These are phyloP conservation scores for Mormoops blainvillei DNA, from an alignment of 2,113 vertebrate genomes.

Conservation along the genomic window DNA sequence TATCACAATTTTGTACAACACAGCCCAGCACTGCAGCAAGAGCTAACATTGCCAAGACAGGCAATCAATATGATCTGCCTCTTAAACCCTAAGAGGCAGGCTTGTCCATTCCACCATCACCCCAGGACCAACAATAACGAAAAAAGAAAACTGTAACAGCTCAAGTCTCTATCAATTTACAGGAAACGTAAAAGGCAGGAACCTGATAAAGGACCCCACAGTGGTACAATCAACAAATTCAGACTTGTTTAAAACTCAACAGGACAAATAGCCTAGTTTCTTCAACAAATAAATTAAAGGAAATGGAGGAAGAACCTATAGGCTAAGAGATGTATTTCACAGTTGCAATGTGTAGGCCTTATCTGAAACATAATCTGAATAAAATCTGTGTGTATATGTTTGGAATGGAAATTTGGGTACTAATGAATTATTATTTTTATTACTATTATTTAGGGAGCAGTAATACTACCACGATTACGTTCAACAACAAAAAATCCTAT, in stretches of 20 bases:
- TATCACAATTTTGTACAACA: neutral
- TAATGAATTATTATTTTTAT: neutral
- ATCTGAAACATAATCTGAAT: neutral
- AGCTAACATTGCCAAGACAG: neutral
- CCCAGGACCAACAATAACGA: too few relatives aligned
- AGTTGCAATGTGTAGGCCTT: neutral
- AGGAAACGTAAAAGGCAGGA: neutral
- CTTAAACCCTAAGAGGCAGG: neutral
- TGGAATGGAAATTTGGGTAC: neutral
- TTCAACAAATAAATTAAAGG: neutral
- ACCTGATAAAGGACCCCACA: neutral
- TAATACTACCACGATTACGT: neutral
- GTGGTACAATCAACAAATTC: neutral
- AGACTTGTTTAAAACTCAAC: neutral
- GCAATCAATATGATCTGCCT: neutral
- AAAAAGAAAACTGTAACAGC: neutral
- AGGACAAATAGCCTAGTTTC: slow-evolving; percentile 9
- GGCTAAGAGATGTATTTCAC: neutral
- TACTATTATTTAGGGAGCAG: neutral
- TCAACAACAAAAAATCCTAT: neutral
- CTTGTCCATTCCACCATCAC: neutral
- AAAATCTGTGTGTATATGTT: neutral
- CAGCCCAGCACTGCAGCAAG: neutral
- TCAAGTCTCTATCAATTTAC: neutral
- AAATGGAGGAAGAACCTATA: neutral